Evolutionary conservation across 2,797 vertebrate genomes (phyloP), one percentile per base, ranked within the genome.

Genomic region (Lophius americanus): DNA sequence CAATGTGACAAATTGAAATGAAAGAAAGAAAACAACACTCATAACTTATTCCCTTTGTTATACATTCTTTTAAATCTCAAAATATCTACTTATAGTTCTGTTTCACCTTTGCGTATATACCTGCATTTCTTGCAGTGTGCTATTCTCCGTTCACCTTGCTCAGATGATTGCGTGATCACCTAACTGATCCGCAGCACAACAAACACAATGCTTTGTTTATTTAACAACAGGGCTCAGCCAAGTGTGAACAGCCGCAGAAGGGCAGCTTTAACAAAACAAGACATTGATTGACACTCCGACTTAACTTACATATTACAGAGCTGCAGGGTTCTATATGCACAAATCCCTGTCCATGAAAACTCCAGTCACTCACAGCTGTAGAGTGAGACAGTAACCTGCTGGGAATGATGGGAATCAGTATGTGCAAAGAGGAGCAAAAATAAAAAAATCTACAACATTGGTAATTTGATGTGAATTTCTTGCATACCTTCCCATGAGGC

Each of bases 401-500:
- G 59, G 39, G 67, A 79, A 49, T 43, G 49, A 72, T 35, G 64
- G 65, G 38, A 38, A 66, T 33, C 4, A 43, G 54, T n/a, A 12
- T 32, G 23, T n/a, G 39, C 65, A 54, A 48, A 49, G 39, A 68
- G 36, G n/a, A 56, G 38, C 41, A 36, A 47, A 5, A 23, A 51
- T 74, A 81, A 35, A 70, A 65, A 23, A 83, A 76, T 69, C 5
- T 66, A 71, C 62, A 12, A 23, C 72, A 61, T 55, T 66, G 66
- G 70, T 71, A 47, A 82, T 77, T 67, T 67, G 33, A 76, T 65
- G 64, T 75, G 75, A 77, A 81, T 66, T 68, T 75, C 43, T 73
- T 64, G 64, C 83, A 84, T 88, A 81, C 59, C 88, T 89, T 87
- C 85, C 75, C 85, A 89, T 60, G 82, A 80, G 65, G 74, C 51